Base-by-base conservation (phyloP, 1,140 invertebrate genomes). In the Drosophila rhopaloa region DNA sequence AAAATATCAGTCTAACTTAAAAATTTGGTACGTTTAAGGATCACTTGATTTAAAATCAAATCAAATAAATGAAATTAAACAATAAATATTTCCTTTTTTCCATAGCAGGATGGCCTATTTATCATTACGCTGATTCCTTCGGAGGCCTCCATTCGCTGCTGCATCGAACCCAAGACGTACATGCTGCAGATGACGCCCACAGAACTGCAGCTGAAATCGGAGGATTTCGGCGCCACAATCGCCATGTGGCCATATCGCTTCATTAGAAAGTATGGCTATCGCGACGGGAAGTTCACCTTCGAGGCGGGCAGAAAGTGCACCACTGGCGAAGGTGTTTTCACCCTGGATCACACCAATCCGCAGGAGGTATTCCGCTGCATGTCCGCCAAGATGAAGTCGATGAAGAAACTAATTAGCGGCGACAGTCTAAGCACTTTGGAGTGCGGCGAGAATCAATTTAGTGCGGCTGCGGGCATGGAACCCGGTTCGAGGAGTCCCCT, bases 251-350 rank as follows among this genome's bases (percentile, higher is more conserved):
- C 97, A 41, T 98, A 97, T 91, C 94, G 95, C 73, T 97, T 95
- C 84, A 97, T 98, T 67, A 94, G 97, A 57, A 93, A 96, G 60
- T 98, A 98, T 93, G 97, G 97, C 24, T 96, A 96, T 75, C 95
- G 95, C 65, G 94, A 95, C 78, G 96, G 96, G 40, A 96, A 95
- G 86, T 98, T 98, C 86, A 97, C 96, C 16, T 97, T 98, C 93
- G 97, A 98, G 94, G 97, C 97, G n/a, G 97, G 97, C 5, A 93
- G 97, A 68, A 97, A 97, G 92, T 97, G 97, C 93, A 94, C 95
- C 67, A 96, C 96, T 5, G 97, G 97, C 2, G 97, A 97, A 93
- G 97, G 97, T 1, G 94, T 95, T 10, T 98, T 98, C 90, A 95
- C 95, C 58, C 93, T 98, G 67, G 95, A 96, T 82, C 95, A 97